Conservation (phyloP, 2,888 invertebrate genomes). For the Stictocephala bisonia region DNA sequence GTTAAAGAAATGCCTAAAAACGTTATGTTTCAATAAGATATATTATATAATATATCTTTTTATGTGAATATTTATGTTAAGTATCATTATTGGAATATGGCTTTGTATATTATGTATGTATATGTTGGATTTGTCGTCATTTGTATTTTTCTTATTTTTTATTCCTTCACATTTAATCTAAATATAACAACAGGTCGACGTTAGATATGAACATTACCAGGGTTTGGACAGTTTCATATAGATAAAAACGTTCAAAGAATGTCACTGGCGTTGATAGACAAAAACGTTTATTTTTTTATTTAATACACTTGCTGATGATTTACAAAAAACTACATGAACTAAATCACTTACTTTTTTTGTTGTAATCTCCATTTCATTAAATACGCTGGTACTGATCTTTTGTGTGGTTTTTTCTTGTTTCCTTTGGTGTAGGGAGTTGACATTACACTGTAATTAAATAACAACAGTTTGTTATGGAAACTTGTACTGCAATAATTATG, state of each 20-base stretch:
- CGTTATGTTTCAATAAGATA: not conserved
- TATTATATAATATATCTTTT: no score
- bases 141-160: not conserved
- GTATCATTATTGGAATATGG: not conserved
- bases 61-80: not conserved
- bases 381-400: not conserved
- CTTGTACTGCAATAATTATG: not conserved
- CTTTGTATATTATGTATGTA: not conserved
- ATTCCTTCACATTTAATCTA: no score
- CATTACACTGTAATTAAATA: not conserved
- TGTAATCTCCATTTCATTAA: not conserved
- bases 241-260: no score
- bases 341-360: not conserved
- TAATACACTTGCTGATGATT: no score
- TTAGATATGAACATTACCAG: not conserved
- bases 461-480: not conserved
- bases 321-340: no score
- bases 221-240: not conserved
- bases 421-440: not conserved
- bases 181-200: not conserved
- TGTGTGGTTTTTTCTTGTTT: not conserved
- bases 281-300: no score
- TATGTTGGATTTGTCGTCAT: not conserved
- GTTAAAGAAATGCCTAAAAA: not conserved
- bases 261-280: no score